These are phyloP conservation scores for Porphyrio hochstetteri DNA, from an alignment of 2,113 vertebrate species.

Conservation along the genomic window DNA sequence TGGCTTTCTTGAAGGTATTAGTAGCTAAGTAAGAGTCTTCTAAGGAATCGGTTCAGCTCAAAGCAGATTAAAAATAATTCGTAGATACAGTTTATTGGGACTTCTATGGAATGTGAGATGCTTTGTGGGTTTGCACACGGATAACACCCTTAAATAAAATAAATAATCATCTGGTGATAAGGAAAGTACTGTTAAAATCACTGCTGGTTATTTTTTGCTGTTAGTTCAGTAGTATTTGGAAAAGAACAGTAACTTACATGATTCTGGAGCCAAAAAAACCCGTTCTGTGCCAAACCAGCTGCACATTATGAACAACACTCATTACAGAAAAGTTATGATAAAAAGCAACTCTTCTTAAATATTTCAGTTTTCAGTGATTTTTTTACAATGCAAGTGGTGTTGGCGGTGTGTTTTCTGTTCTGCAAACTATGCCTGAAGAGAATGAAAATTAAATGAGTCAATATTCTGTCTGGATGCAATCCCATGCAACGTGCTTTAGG, in stretches of 20 bases:
- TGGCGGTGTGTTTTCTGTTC: neutral
- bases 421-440: neutral
- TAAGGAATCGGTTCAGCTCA: neutral
- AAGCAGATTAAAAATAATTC: neutral
- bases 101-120: neutral
- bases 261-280: neutral
- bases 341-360: neutral
- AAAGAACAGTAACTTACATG: neutral
- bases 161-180: neutral
- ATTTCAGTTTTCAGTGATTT: neutral
- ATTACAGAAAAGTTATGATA: neutral
- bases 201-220: neutral
- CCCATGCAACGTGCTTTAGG: no score
- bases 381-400: neutral
- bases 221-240: neutral
- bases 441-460: neutral
- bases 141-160: neutral
- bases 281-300: rapidly evolving
- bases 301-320: neutral
- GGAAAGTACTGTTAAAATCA: neutral
- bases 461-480: neutral
- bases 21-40: neutral
- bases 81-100: neutral
- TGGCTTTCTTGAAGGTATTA: neutral
- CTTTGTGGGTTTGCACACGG: neutral